Percentiles rank a stretch among this genome's conserved stretches.
Evolutionary conservation across 2,113 vertebrate species (phyloP).

Genomic region (Malurus alboscapulatus): DNA sequence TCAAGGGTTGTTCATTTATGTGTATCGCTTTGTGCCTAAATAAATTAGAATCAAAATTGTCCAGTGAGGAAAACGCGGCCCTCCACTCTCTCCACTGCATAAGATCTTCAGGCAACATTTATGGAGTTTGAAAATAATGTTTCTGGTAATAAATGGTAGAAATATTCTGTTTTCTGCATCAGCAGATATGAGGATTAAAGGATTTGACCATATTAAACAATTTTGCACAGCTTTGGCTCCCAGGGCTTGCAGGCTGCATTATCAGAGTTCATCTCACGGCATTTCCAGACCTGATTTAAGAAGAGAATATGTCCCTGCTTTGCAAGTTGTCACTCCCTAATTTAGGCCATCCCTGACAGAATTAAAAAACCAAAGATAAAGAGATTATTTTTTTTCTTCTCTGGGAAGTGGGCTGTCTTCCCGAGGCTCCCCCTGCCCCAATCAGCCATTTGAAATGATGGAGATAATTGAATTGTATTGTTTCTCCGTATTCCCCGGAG

Average conservation of each 20-base stretch:
- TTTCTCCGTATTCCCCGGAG: not conserved
- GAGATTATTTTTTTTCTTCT: conserved; percentile 62
- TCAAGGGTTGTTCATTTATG: conserved; percentile 43
- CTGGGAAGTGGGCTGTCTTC: conserved; percentile 62
- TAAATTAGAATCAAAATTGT: conserved; percentile 75
- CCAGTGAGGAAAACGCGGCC: conserved; percentile 51
- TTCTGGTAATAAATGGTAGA: conserved; percentile 80
- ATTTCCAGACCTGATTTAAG: conserved; percentile 77
- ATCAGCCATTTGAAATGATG: conserved; percentile 70
- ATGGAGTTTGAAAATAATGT: conserved; percentile 76
- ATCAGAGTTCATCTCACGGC: conserved; percentile 73
- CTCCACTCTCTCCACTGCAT: conserved; percentile 58
- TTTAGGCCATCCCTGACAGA: conserved; percentile 74
- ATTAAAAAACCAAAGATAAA: conserved; percentile 63
- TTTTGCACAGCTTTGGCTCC: conserved; percentile 78
- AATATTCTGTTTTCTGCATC: conserved; percentile 80
- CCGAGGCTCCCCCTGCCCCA: conserved; percentile 36
- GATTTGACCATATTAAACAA: conserved; percentile 79
- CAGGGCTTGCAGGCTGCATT: conserved; percentile 71
- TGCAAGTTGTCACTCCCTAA: conserved; percentile 75
- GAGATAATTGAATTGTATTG: conserved; percentile 73
- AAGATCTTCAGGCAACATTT: conserved; percentile 68
- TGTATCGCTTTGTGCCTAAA: conserved; percentile 63
- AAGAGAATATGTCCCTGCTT: conserved; percentile 71
- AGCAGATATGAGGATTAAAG: conserved; percentile 82